A percentile compares a stretch with the other conserved stretches of the same genome.
phyloP scores from a whole-genome alignment of 2,113 vertebrate species.

The Hoplias malabaricus region DNA sequence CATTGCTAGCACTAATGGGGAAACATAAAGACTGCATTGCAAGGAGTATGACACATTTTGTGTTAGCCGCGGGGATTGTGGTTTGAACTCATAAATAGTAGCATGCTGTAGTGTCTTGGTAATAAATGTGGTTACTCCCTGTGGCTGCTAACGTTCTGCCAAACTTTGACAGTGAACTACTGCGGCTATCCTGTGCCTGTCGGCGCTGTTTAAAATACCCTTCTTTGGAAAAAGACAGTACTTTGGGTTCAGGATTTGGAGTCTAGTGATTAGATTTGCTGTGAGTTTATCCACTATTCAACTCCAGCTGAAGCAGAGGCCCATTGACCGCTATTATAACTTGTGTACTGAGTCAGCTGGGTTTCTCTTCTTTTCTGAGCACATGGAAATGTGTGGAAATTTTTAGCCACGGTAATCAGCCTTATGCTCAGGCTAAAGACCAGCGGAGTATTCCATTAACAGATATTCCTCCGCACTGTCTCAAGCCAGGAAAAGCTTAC shows the following conservation, averaged over 20 bases:
- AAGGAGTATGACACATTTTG: background rate
- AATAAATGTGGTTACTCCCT: constrained; percentile 1
- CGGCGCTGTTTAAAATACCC: background rate
- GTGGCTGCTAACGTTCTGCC: background rate
- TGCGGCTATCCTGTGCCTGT: background rate
- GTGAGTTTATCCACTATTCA: background rate
- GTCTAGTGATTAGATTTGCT: no score
- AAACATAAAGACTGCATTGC: background rate
- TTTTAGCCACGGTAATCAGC: background rate
- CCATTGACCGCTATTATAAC: background rate
- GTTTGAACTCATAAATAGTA: constrained; percentile 36
- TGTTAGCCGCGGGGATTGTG: background rate
- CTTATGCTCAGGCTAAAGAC: background rate
- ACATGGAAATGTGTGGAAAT: background rate
- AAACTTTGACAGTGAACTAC: background rate
- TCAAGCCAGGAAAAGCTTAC: background rate
- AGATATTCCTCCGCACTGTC: background rate
- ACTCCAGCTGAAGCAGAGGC: background rate
- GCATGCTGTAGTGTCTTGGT: background rate
- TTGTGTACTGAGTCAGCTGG: no score
- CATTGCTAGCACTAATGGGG: background rate
- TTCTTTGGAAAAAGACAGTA: background rate
- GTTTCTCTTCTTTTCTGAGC: background rate
- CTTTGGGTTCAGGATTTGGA: background rate
- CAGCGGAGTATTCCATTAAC: background rate